Evolutionary conservation across 2,113 vertebrate species (phyloP).

Genomic region (Dromaius novaehollandiae): DNA sequence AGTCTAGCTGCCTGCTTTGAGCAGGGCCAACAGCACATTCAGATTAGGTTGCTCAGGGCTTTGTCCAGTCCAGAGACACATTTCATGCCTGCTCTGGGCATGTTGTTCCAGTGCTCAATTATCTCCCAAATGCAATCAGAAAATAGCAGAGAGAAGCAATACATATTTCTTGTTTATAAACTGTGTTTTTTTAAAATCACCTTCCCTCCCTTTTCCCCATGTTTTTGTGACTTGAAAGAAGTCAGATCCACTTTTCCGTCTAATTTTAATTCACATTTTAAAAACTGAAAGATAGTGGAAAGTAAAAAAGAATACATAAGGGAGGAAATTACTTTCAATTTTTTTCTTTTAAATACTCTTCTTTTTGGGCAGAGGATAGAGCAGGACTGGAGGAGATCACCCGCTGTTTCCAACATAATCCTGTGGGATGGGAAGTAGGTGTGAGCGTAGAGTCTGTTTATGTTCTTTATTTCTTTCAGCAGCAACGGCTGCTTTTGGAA

Average conservation of each 20-base stretch:
- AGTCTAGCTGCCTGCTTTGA: not conserved
- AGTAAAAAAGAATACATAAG: not conserved
- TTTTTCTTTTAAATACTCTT: slow-evolving; percentile 17
- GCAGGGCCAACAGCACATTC: not conserved
- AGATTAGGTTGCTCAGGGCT: not conserved
- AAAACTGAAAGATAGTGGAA: not conserved
- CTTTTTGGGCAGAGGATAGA: not conserved
- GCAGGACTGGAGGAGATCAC: slow-evolving; percentile 16
- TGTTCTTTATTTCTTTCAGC: slow-evolving; percentile 29
- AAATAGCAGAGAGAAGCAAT: not conserved
- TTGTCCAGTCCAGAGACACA: not conserved
- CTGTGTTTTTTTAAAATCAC: not conserved
- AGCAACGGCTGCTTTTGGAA: slow-evolving; percentile 2
- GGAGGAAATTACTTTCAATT: not conserved
- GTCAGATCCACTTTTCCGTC: not conserved
- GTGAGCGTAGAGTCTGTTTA: slow-evolving; percentile 13
- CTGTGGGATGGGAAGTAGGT: slow-evolving; percentile 37
- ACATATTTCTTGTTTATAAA: not conserved
- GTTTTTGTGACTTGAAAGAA: not conserved
- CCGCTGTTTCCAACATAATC: slow-evolving; percentile 45
- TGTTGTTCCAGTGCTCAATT: not conserved
- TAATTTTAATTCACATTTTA: not conserved
- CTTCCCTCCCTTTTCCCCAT: not conserved
- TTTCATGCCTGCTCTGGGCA: not conserved
- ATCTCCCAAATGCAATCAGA: not conserved